Base-by-base conservation (phyloP, 2,797 vertebrate species). In the Tenualosa thibaudeaui region DNA sequence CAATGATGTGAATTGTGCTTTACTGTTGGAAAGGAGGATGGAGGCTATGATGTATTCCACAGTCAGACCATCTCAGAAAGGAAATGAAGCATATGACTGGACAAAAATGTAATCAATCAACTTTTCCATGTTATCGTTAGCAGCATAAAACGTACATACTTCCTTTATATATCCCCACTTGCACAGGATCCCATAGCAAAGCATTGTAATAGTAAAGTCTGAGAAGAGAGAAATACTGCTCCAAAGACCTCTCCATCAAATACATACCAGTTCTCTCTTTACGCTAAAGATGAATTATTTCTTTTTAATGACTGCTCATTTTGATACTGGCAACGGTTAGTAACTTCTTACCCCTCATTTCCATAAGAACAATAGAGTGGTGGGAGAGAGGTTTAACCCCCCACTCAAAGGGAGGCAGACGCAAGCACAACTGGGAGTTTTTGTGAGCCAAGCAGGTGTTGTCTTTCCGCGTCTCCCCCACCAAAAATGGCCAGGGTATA, bases 301-400 rank as follows among this genome's bases (percentile, higher is more conserved):
- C 2, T 50, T 81, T 81, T 84, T 85, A 10, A 7, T 81, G 50
- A 37, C 83, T 81, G 58, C 71, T 85, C 43, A 37, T 71, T 75
- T 85, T 51, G 90, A 90, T 81, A 83, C 56, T 86, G 87, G 82
- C 88, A 85, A 84, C 75, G 71, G 81, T 84, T 82, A 50, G 75
- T 91, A 89, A 92, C 91, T 92, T 93, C 83, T 91, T 82, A 91
- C 91, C 92, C 53, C 90, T 89, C 84, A 94, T 95, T 91, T 92
- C 92, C 93, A 95, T 94, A 92, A 89, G 86, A 89, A 94, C 94
- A 94, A 94, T 90, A 84, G 87, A n/a, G 86, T 78, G 68, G 37
- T 88, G 75, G 81, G 87, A 90, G 85, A 71, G 91, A 91, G 89
- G 90, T 89, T 93, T 94, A 91, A 94, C 93, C 94, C 90, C 88